Evolutionary conservation across 1,140 invertebrate genomes (phyloP).

Genomic region (Ooceraea biroi): DNA sequence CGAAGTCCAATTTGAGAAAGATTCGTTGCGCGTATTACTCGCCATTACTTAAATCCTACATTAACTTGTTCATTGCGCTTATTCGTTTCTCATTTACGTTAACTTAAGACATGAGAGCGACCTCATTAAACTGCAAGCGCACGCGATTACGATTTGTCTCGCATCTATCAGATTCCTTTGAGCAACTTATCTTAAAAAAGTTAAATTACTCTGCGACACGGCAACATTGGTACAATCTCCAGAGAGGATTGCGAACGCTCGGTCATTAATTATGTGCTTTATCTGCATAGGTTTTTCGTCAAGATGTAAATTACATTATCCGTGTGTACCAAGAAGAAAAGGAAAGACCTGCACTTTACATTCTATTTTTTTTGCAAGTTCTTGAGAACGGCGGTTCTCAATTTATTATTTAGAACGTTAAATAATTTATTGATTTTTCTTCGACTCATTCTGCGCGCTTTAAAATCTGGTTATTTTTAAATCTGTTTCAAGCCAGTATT

Average conservation of each 20-base stretch:
- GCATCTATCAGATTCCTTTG: slow-evolving; percentile 43
- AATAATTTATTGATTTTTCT: too few species aligned
- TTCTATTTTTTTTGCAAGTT: neutral
- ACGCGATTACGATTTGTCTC: slow-evolving; percentile 55
- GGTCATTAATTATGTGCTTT: slow-evolving; percentile 51
- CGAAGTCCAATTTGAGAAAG: neutral
- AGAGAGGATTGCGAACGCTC: slow-evolving; percentile 30
- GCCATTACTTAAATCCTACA: neutral
- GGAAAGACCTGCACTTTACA: neutral
- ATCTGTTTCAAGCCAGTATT: slow-evolving; percentile 7
- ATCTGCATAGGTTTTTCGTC: slow-evolving; percentile 31
- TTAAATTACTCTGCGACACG: slow-evolving; percentile 36
- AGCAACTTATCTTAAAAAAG: slow-evolving; percentile 40
- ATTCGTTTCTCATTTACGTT: slow-evolving; percentile 37
- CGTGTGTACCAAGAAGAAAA: too few species aligned
- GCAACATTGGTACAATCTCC: slow-evolving; percentile 28
- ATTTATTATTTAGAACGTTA: too few species aligned
- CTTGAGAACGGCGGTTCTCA: neutral
- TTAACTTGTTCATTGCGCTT: slow-evolving; percentile 18
- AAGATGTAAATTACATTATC: slow-evolving; percentile 38
- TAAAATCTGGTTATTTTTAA: neutral
- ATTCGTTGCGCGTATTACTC: neutral
- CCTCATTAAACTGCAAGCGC: slow-evolving; percentile 40
- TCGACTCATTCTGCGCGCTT: too few species aligned
- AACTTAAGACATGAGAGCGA: slow-evolving; percentile 8